A percentile compares a stretch with the other conserved stretches of the same genome.
Evolutionary conservation across 2,888 invertebrate genomes (phyloP).

Genomic region (Teleogryllus oceanicus): DNA sequence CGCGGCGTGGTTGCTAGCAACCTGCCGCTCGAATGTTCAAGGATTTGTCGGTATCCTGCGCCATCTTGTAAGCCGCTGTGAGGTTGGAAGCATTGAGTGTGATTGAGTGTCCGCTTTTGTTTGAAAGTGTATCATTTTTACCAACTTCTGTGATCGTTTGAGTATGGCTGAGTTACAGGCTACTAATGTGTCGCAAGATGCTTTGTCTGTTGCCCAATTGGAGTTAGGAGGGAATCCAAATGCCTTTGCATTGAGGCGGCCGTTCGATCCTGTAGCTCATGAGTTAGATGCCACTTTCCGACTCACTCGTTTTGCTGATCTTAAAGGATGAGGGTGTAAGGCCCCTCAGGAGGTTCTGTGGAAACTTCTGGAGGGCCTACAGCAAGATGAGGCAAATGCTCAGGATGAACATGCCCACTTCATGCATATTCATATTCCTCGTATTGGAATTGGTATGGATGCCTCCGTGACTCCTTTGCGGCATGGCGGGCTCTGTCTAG

Average conservation of each 20-base stretch:
- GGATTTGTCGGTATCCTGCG: slow-evolving; percentile 18
- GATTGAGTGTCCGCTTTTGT: neutral
- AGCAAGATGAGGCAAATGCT: slow-evolving; percentile 50
- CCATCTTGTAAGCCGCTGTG: slow-evolving; percentile 25
- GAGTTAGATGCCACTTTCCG: slow-evolving; percentile 89
- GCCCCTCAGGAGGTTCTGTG: slow-evolving; percentile 86
- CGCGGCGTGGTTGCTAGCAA: slow-evolving; percentile 18
- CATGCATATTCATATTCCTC: slow-evolving; percentile 85
- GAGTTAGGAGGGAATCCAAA: slow-evolving; percentile 93
- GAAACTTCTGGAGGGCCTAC: slow-evolving; percentile 65
- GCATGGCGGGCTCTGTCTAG: slow-evolving; percentile 66
- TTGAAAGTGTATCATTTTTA: slow-evolving; percentile 37
- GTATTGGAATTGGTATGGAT: slow-evolving; percentile 77
- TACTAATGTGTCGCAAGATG: slow-evolving; percentile 69
- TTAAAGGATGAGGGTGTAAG: slow-evolving; percentile 93
- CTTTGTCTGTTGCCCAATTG: slow-evolving; percentile 80
- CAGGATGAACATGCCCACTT: slow-evolving; percentile 85
- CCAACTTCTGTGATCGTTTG: slow-evolving; percentile 38
- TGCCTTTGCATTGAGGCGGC: slow-evolving; percentile 53
- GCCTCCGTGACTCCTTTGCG: slow-evolving; percentile 74
- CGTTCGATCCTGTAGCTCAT: slow-evolving; percentile 76
- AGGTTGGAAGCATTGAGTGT: slow-evolving; percentile 25
- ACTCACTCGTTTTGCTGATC: slow-evolving; percentile 86
- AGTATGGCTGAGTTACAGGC: slow-evolving; percentile 61
- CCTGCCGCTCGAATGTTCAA: slow-evolving; percentile 9